phyloP scores from a whole-genome alignment of 2,113 vertebrate species.

The Crotophaga sulcirostris region DNA sequence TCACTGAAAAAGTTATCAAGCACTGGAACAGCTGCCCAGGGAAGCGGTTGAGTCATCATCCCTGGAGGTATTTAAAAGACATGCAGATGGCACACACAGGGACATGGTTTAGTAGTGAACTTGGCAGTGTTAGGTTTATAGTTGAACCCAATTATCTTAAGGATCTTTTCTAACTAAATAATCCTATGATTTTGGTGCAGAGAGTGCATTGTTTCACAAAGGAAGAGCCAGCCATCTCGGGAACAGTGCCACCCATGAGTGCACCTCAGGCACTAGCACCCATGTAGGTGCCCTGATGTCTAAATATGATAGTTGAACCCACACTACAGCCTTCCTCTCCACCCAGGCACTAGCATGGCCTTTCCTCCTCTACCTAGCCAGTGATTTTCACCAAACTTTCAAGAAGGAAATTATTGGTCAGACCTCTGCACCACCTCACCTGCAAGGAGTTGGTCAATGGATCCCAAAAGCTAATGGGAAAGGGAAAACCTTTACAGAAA shows the following conservation, averaged over 20 bases:
- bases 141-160: background rate
- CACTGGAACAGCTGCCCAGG: background rate
- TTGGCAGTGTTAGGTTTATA: background rate
- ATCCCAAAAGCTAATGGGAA: background rate
- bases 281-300: background rate
- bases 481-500: constrained; percentile 8
- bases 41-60: background rate
- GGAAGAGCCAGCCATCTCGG: background rate
- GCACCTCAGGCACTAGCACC: background rate
- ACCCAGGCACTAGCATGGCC: background rate
- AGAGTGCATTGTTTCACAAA: background rate
- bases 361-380: background rate
- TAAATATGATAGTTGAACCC: background rate
- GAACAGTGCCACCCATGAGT: background rate
- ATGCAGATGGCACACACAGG: background rate
- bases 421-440: background rate
- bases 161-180: background rate
- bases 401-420: background rate
- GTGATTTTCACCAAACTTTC: background rate
- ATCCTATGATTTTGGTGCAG: background rate
- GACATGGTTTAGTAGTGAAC: background rate
- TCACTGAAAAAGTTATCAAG: background rate
- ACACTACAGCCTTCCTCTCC: background rate
- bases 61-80: background rate
- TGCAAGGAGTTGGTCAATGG: background rate